Base-by-base conservation (phyloP, 2,113 vertebrate genomes). In the Aspidoscelis tigris region DNA sequence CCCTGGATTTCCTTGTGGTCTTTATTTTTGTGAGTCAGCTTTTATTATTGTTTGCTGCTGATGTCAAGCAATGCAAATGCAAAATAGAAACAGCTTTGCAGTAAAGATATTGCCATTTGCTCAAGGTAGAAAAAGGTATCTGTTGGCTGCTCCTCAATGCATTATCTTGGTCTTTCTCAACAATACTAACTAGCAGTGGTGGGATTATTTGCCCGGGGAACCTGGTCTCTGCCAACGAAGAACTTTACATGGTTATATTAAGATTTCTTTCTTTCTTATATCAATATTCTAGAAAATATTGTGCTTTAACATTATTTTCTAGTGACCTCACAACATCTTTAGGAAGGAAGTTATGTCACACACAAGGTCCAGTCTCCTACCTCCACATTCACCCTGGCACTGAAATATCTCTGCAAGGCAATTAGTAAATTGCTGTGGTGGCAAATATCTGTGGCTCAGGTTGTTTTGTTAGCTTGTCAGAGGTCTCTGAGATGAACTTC, bases 41-140 rank as follows among this genome's bases (percentile, higher is more conserved):
- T 84, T 89, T 94, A 83, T 91, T 94, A 92, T 93, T 78, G 6
- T 88, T 94, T 90, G 92, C 89, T 44, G 77, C 88, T 75, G 88
- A 90, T 92, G 91, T 88, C 90, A 91, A 92, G 89, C 92, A 92
- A 90, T 70, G 89, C 82, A 87, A 93, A 94, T 91, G 91, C 85
- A 92, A 94, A 92, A 88, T 81, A 94, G 91, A 92, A 85, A 90
- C 84, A 87, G 91, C 91, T 94, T 88, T 87, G 82, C 84, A 90
- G 93, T 88, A 80, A 82, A 80, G 65, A 79, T 65, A 80, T 55
- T 68, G 1, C 1, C 3, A 7, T 61, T 90, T 89, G 86, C 75
- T 50, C 84, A 24, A 78, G 61, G 89, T 87, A 44, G 73, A 80
- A 50, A 55, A 50, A 55, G 20, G 83, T 73, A 69, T 22, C 71